These are phyloP conservation scores for Kryphioiulus occultus DNA, from an alignment of 2,888 invertebrate genomes.

Conservation along the genomic window DNA sequence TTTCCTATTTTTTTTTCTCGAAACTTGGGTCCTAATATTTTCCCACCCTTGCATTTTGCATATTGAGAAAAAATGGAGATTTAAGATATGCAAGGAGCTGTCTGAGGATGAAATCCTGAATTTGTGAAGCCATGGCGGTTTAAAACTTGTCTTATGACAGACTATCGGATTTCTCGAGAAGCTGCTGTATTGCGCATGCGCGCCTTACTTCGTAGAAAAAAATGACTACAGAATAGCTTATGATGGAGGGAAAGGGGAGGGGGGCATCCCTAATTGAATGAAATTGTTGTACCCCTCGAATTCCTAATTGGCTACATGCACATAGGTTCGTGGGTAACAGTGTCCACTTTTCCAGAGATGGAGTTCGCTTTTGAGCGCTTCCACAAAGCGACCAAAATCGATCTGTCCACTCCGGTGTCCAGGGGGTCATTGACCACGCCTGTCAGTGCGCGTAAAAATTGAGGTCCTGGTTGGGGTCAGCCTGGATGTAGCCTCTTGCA, in stretches of 20 bases:
- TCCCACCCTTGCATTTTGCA: conserved; percentile 19
- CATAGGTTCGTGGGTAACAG: neutral
- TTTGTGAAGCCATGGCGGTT: neutral
- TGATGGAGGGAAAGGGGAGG: neutral
- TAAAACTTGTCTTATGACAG: neutral
- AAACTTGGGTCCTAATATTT: conserved; percentile 9
- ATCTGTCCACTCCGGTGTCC: conserved; percentile 27
- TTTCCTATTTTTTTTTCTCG: conserved; percentile 18
- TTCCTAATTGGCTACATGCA: conserved; percentile 30
- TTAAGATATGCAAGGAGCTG: conserved; percentile 27
- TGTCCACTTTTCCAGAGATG: conserved; percentile 11
- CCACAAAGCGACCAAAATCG: neutral
- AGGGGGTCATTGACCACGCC: conserved; percentile 39
- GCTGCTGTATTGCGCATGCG: neutral
- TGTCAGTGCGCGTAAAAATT: conserved; percentile 9
- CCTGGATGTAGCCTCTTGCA: conserved; percentile 19
- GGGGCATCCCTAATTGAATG: conserved; percentile 21
- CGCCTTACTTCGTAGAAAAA: neutral
- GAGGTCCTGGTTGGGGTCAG: conserved; percentile 29
- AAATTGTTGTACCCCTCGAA: conserved; percentile 19
- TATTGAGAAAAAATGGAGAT: conserved; percentile 20
- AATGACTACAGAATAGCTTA: neutral
- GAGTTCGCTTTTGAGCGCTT: neutral
- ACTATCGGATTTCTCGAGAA: conserved; percentile 5
- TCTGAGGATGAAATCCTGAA: neutral